Base-by-base conservation (phyloP, 2,888 invertebrate species). In the Callimorpha dominula region DNA sequence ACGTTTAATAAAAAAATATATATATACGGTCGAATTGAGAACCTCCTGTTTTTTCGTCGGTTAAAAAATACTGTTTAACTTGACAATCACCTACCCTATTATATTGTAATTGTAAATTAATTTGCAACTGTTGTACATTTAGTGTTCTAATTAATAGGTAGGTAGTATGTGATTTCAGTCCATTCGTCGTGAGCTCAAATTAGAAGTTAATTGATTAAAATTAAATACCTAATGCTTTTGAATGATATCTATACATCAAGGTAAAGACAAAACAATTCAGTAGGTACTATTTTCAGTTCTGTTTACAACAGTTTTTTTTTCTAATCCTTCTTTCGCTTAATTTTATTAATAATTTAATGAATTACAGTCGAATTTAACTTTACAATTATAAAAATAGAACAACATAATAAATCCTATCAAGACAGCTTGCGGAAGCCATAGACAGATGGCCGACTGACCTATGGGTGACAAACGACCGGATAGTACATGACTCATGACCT, bases 361-460 rank as follows among this genome's bases (percentile, higher is more conserved):
- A n/a, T 17, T 17, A 9, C 2, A 4, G n/a, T 54, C n/a, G n/a
- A 54, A n/a, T 54, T 54, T 12, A 9, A 50, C 6, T 14, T 15
- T 15, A 5, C 5, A 50, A 50, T 50, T 50, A 15, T 14, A 15
- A 50, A 50, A 50, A 50, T 31, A 20, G 65, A 65, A 31, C 31
- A 40, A 60, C 15, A 20, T 57, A 68, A 46, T 69, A 40, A n/a
- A 52, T 68, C 64, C 52, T 46, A 63, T 66, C 15, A 50, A 31
- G 73, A 63, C 57, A 20, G n/a, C 12, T 54, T 46, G 42, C 74
- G 71, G 85, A 84, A 83, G 81, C 82, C 83, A n/a, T 80, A 81
- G 72, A 77, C 75, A 70, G 64, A 65, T 81, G 84, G 31, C 81
- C 84, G 76, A 78, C 65, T 81, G 83, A 83, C 81, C 83, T 69